A percentile compares a stretch with the other conserved stretches of the same genome.
These are phyloP conservation scores for Papilio gigon DNA, from an alignment of 2,888 invertebrate genomes.

Conservation along the genomic window DNA sequence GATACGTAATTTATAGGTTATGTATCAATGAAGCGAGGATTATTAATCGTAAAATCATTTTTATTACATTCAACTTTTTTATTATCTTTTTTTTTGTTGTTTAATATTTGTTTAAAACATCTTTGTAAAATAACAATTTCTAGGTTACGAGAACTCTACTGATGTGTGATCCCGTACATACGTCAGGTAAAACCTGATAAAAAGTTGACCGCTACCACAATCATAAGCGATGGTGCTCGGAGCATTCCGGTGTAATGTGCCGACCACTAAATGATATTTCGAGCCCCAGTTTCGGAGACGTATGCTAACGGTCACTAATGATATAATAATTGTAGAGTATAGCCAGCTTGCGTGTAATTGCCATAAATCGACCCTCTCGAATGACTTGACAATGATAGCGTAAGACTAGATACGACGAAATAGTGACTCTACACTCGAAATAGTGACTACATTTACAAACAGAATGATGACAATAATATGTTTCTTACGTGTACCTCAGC, in stretches of 20 bases:
- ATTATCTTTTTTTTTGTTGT: background rate
- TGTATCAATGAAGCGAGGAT: too few species aligned
- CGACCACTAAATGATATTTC: slow-evolving; percentile 58
- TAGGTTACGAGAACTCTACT: background rate
- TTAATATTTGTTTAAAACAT: background rate
- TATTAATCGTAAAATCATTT: background rate
- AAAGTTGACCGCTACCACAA: slow-evolving; percentile 9
- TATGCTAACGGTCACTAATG: slow-evolving; percentile 67
- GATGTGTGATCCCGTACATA: background rate
- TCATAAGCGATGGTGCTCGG: slow-evolving; percentile 1
- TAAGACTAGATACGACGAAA: slow-evolving; percentile 3
- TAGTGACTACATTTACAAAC: too few species aligned
- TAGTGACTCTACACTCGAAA: too few species aligned
- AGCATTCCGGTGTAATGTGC: slow-evolving; percentile 41
- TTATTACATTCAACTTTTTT: background rate
- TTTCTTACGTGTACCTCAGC: too few species aligned
- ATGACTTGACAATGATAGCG: slow-evolving; percentile 37
- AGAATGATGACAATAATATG: too few species aligned
- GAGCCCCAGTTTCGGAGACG: slow-evolving; percentile 54
- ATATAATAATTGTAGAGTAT: slow-evolving; percentile 63
- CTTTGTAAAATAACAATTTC: background rate
- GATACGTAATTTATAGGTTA: too few species aligned
- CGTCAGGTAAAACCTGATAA: slow-evolving; percentile 14
- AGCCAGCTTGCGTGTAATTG: slow-evolving; percentile 48
- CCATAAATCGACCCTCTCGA: slow-evolving; percentile 35